Base-by-base conservation (phyloP, 2,888 invertebrate species). In the Latheticus oryzae region DNA sequence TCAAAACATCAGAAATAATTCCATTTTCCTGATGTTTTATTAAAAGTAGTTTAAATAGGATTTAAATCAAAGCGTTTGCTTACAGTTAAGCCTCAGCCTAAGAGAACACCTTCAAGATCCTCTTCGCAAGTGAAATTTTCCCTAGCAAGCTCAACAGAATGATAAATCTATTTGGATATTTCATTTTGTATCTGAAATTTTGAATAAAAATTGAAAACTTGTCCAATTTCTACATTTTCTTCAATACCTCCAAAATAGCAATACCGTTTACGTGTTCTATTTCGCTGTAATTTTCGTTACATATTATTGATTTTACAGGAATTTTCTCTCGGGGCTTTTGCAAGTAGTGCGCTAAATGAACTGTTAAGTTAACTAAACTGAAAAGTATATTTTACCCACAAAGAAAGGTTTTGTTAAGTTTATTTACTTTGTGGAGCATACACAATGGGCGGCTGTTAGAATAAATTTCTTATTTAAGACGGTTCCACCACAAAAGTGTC, bases 401-500 rank as follows among this genome's bases (percentile, higher is more conserved):
- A 9, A n/a, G n/a, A n/a, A n/a, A n/a, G n/a, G n/a, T n/a, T n/a
- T n/a, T n/a, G 23, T 26, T 12, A 5, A 15, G 26, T 21, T 23
- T 4, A 32, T 16, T 33, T 47, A 33, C 47, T 12, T 33, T 5
- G 28, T 17, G 17, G 19, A 5, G 21, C 40, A 40, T n/a, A 51
- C 38, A 11, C 51, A 51, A 38, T 51, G 38, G 5, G 51, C 51
- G 8, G 38, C 38, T 3, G 51, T 51, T 19, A 51, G 5, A 12
- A 38, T 15, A 28, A 15, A 30, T 26, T 26, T 9, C 16, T 26
- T 17, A 17, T 51, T 40, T 26, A 51, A 26, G n/a, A 51, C 23
- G 2, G 51, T 28, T 11, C 28, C 51, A 5, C 38, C 51, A 28
- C 51, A 51, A 7, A 26, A 23, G 21, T 51, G 51, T 28, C 5